Conservation (phyloP, 2,797 vertebrate genomes). For the Spea hammondii region DNA sequence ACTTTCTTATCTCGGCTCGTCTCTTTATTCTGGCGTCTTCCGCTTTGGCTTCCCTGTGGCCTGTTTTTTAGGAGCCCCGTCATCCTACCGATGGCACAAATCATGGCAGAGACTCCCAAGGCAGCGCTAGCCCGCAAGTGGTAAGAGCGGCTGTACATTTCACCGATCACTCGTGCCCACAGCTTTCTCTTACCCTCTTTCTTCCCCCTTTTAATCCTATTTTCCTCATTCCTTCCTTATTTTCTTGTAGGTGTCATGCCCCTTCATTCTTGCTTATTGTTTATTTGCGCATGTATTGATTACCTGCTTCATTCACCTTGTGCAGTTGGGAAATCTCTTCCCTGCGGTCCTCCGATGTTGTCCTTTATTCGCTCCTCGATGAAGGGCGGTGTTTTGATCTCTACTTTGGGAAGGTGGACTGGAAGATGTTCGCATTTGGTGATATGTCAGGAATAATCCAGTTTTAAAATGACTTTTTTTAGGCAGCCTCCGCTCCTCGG, state of each 20-base stretch:
- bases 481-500: slow-evolving; percentile 23
- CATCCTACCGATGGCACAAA: slow-evolving; percentile 56
- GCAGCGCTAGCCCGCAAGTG: slow-evolving; percentile 9
- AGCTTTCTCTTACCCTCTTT: too few species aligned
- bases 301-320: background rate
- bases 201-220: too few species aligned
- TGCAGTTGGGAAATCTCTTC: too few species aligned
- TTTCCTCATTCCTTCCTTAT: too few species aligned
- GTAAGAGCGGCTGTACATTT: slow-evolving; percentile 6
- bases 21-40: background rate
- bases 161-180: too few species aligned
- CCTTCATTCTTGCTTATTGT: background rate
- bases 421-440: too few species aligned
- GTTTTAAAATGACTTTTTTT: background rate
- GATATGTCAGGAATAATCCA: too few species aligned
- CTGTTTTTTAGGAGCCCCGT: slow-evolving; percentile 14
- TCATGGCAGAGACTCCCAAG: slow-evolving; percentile 39
- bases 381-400: too few species aligned
- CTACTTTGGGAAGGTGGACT: too few species aligned
- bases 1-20: background rate
- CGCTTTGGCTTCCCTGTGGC: background rate
- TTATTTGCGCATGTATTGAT: background rate
- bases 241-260: too few species aligned
- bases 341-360: too few species aligned
- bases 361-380: too few species aligned